Evolutionary conservation across 35 echinoderm and acorn worm species (phyloP).

Genomic region (Ophiothrix spiculata): DNA sequence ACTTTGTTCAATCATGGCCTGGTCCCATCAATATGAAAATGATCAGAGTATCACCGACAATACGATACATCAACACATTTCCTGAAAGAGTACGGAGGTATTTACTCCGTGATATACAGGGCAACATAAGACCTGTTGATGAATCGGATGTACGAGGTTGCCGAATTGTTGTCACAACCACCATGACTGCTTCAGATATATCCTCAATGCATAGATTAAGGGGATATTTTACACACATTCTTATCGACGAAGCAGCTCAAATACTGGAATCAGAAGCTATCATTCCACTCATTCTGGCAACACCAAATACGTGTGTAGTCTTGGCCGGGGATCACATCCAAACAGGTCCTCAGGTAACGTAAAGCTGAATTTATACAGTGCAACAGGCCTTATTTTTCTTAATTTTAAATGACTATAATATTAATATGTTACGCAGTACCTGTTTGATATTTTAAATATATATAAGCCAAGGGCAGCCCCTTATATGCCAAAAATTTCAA

Average conservation of each 20-base stretch:
- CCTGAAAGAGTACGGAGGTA: constrained; percentile 16
- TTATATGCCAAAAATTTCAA: no score
- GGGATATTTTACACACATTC: constrained; percentile 80
- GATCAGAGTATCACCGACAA: constrained; percentile 24
- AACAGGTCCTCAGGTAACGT: constrained; percentile 82
- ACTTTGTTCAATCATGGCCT: not conserved
- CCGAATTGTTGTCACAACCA: constrained; percentile 62
- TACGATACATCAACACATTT: constrained; percentile 30
- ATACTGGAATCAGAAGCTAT: constrained; percentile 77
- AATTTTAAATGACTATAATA: no score
- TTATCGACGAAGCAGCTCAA: constrained; percentile 95
- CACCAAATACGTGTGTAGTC: constrained; percentile 51
- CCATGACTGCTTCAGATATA: constrained; percentile 59
- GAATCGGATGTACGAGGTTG: no score
- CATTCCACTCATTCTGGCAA: constrained; percentile 74
- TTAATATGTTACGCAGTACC: no score
- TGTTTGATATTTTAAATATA: no score
- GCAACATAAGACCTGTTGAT: not conserved
- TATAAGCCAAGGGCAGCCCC: no score
- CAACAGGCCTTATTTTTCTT: no score
- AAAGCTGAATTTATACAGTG: no score
- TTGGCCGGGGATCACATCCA: constrained; percentile 90
- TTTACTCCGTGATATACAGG: not conserved
- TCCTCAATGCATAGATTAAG: no score
- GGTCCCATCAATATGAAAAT: not conserved